Base-by-base conservation (phyloP, 2,113 vertebrate species). In the Hippoglossus stenolepis region DNA sequence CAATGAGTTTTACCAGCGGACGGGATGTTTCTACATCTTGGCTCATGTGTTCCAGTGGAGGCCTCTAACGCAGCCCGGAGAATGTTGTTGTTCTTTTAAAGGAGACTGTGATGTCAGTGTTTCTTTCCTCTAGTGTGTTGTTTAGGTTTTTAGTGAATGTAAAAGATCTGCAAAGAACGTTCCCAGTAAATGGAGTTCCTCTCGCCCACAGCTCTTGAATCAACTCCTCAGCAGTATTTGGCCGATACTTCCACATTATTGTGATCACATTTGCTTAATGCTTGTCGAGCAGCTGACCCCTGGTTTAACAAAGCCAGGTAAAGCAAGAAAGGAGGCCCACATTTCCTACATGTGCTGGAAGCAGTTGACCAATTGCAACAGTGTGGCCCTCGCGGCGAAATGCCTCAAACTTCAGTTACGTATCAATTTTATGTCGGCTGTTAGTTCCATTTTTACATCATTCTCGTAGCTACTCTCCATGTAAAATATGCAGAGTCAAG, bases 1-100 rank as follows among this genome's bases (percentile, higher is more conserved):
- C 90, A 90, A 85, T 94, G 92, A 95, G 90, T 93, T 93, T 94
- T 86, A 94, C 24, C 62, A 43, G 40, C 3, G 11, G 24, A 35
- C 31, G 26, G 24, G n/a, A 59, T 26, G 11, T 75, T 43, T 58
- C 12, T 24, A 59, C 59, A 62, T 77, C 43, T 65, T 10, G 62
- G 62, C n/a, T 18, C 38, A 23, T 63, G 0, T 3, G 38, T 43
- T 63, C 56, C 23, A 66, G 6, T 11, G 49, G 43, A 65, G 53
- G 60, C n/a, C 45, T 53, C 18, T 63, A 21, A 63, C 0, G 18
- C 57, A 62, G n/a, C 56, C 9, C 23, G 0, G 17, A 75, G 12
- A 43, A 17, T 49, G 58, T 18, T 58, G 31, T 31, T 24, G 28
- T 28, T 31, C 31, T 31, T 31, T 31, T 31, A 31, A 31, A 31